A percentile compares a stretch with the other conserved stretches of the same genome.
These are phyloP conservation scores for Pipistrellus pygmaeus DNA, from an alignment of 2,797 vertebrate species.

Conservation along the genomic window DNA sequence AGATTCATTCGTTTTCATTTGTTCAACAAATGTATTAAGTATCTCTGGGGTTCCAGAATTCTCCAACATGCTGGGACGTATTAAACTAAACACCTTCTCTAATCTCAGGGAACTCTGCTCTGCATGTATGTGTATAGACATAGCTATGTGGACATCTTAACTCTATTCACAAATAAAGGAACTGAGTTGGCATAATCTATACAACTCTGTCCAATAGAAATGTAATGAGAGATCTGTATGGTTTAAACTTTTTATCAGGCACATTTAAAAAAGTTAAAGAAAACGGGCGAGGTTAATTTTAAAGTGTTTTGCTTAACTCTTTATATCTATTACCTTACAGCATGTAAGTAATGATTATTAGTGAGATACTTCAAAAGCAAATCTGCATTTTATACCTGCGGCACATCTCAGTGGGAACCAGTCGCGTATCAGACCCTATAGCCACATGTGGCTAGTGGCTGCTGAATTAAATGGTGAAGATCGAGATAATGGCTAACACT, in stretches of 20 bases:
- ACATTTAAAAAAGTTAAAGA: background rate
- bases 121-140: background rate
- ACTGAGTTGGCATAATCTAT: background rate
- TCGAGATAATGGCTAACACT: background rate
- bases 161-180: background rate
- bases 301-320: background rate
- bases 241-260: background rate
- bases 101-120: background rate
- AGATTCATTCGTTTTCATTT: background rate
- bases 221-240: background rate
- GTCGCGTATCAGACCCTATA: background rate
- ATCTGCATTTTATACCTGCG: background rate
- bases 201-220: background rate
- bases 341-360: background rate
- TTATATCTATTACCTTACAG: background rate
- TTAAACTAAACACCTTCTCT: background rate
- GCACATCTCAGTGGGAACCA: background rate
- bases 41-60: background rate
- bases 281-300: background rate
- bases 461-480: background rate
- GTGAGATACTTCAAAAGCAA: background rate
- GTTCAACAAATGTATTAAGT: background rate
- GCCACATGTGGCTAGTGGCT: background rate
- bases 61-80: background rate
- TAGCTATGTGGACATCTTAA: background rate